These are phyloP conservation scores for Vombatus ursinus DNA, from an alignment of 2,113 vertebrate genomes.

Conservation along the genomic window DNA sequence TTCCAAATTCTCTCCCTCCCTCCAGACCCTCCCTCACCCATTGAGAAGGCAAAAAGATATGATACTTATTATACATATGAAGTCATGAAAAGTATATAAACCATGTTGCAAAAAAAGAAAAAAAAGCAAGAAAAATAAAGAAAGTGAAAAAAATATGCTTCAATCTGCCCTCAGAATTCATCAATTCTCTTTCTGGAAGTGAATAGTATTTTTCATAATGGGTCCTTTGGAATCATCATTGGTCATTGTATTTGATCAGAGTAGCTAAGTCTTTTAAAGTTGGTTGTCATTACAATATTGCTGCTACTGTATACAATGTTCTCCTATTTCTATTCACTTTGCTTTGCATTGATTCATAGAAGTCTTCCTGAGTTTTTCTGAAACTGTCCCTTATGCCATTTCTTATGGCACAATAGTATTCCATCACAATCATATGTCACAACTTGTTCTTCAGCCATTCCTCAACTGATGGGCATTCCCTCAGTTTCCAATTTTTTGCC, in stretches of 20 bases:
- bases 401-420: not conserved
- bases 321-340: not conserved
- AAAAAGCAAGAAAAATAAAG: not conserved
- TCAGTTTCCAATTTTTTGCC: not conserved
- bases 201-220: not conserved
- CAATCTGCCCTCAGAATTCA: not conserved
- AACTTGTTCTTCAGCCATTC: not conserved
- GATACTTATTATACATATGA: not conserved
- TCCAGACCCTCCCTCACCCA: not conserved
- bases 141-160: not conserved
- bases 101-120: not conserved
- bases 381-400: not conserved
- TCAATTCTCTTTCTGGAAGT: not conserved
- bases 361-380: not conserved
- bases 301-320: not conserved
- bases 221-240: not conserved
- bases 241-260: not conserved
- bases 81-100: not conserved
- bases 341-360: not conserved
- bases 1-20: not conserved
- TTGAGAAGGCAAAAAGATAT: not conserved
- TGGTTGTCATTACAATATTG: not conserved
- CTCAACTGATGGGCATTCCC: not conserved
- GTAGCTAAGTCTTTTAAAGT: not conserved
- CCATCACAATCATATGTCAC: not conserved